phyloP scores from a whole-genome alignment of 2,797 vertebrate species.

The Onychomys torridus region DNA sequence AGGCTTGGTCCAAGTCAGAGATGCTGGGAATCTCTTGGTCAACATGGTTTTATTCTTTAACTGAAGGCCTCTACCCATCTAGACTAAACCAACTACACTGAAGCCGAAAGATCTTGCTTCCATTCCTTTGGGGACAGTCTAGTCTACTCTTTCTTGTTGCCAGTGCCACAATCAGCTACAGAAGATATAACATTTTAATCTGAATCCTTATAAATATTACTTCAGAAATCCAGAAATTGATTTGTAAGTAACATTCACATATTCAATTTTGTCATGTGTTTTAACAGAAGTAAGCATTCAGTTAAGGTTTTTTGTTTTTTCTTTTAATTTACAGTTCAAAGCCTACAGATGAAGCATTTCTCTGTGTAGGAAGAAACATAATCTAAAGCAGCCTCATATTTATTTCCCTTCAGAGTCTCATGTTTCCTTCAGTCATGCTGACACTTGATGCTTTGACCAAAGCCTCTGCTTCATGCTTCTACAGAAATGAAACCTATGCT shows the following conservation, averaged over 20 bases:
- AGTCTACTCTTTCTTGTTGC: not conserved
- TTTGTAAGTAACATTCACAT: not conserved
- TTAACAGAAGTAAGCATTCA: conserved; percentile 3
- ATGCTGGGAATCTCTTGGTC: conserved; percentile 39
- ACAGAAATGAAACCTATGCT: not conserved
- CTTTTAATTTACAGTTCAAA: conserved; percentile 15
- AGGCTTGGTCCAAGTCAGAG: conserved; percentile 61
- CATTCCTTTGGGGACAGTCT: not conserved
- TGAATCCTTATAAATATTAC: not conserved
- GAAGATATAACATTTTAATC: not conserved
- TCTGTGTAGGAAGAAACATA: not conserved
- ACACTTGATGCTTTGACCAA: too few relatives aligned
- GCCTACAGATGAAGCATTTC: not conserved
- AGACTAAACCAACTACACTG: not conserved
- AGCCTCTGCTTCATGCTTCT: not conserved
- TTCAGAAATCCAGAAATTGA: conserved; percentile 16
- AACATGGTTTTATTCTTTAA: not conserved
- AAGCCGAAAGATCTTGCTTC: not conserved
- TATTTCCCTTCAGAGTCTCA: not conserved
- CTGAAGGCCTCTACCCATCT: not conserved
- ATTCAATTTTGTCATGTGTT: not conserved
- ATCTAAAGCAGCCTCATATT: not conserved
- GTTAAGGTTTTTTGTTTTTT: not conserved
- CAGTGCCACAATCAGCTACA: not conserved
- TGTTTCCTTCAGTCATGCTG: not conserved